These are phyloP conservation scores for Frieseomelitta varia DNA, from an alignment of 1,140 invertebrate genomes.

Conservation along the genomic window DNA sequence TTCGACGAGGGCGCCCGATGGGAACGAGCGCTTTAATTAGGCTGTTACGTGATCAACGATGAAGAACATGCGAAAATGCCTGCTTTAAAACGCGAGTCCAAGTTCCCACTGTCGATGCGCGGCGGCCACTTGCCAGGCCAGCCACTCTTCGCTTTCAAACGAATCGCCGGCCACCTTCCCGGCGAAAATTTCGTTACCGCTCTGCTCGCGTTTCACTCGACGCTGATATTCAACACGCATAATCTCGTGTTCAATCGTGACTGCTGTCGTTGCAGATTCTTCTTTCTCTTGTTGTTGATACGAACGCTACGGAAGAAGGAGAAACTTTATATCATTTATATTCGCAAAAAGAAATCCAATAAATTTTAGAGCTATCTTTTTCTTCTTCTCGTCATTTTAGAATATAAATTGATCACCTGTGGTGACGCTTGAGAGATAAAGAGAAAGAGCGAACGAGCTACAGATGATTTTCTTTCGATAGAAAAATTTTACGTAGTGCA, in stretches of 20 bases:
- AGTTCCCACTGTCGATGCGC: neutral
- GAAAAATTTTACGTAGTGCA: too few relatives aligned
- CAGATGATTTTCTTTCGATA: too few relatives aligned
- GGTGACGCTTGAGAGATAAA: too few relatives aligned
- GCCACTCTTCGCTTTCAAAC: neutral
- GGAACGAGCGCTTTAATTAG: slow-evolving; percentile 38
- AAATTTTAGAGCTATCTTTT: too few relatives aligned
- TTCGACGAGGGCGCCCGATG: neutral
- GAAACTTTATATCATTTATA: too few relatives aligned
- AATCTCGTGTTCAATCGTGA: neutral
- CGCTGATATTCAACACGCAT: neutral
- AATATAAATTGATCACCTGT: too few relatives aligned
- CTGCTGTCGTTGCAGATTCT: neutral
- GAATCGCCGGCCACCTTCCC: neutral
- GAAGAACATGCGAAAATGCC: slow-evolving; percentile 30
- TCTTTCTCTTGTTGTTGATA: neutral
- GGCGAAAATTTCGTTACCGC: neutral
- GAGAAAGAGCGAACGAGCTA: too few relatives aligned
- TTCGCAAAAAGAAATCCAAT: too few relatives aligned
- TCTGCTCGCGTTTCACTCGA: neutral
- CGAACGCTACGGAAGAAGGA: too few relatives aligned
- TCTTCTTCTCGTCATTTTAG: too few relatives aligned
- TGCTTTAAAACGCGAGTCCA: slow-evolving; percentile 5
- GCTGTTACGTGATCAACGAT: slow-evolving; percentile 40
- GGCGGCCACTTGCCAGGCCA: neutral